Evolutionary conservation across 2,888 invertebrate species (phyloP).

Genomic region (Tipula helvola): DNA sequence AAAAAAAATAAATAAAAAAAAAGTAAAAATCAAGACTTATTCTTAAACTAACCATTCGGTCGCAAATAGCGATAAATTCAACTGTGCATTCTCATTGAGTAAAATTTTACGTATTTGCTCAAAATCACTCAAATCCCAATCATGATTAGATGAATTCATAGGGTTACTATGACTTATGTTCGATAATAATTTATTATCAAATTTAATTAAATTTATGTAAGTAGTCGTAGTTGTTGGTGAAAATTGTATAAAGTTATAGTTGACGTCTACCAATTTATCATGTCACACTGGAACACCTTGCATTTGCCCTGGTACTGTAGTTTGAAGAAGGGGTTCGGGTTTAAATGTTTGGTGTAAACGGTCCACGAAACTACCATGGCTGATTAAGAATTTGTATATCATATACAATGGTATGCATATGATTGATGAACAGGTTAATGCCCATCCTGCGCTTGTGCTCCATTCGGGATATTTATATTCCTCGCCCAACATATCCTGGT

Average conservation of each 20-base stretch:
- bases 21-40: background rate
- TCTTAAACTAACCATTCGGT: conserved; percentile 34
- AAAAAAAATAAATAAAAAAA: background rate
- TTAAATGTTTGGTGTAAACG: conserved; percentile 24
- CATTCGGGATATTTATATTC: conserved; percentile 66
- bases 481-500: conserved; percentile 66
- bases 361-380: conserved; percentile 42
- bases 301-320: conserved; percentile 32
- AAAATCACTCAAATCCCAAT: conserved; percentile 14
- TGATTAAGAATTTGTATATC: conserved; percentile 59
- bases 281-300: conserved; percentile 34
- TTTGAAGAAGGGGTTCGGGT: conserved; percentile 26
- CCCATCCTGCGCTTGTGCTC: conserved; percentile 71
- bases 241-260: background rate
- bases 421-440: conserved; percentile 72
- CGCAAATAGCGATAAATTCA: conserved; percentile 32
- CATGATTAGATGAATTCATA: conserved; percentile 15
- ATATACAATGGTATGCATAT: conserved; percentile 76
- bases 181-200: background rate
- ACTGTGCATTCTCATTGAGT: conserved; percentile 27
- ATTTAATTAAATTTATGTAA: conserved; percentile 11
- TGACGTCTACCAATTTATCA: conserved; percentile 20
- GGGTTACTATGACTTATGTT: background rate
- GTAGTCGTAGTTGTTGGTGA: conserved; percentile 17
- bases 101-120: conserved; percentile 1